Evolutionary conservation across 1,140 invertebrate species (phyloP).

Genomic region (Temnothorax longispinosus): DNA sequence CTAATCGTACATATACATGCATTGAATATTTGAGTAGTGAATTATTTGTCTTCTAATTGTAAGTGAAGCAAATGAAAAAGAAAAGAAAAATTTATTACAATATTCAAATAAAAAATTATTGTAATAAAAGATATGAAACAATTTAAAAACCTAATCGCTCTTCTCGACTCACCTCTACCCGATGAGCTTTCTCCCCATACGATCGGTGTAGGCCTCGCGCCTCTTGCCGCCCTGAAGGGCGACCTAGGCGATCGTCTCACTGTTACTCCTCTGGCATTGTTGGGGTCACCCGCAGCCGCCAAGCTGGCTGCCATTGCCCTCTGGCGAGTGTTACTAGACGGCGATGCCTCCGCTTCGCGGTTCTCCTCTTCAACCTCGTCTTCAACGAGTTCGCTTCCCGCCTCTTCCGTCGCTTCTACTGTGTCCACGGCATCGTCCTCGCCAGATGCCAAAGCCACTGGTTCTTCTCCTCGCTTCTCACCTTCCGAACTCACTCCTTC

Average conservation of each 20-base stretch:
- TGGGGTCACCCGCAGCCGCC: conserved; percentile 59
- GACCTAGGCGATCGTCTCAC: conserved; percentile 72
- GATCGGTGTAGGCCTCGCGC: conserved; percentile 83
- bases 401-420: conserved; percentile 78
- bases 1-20: background rate
- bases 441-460: conserved; percentile 76
- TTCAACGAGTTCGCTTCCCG: conserved; percentile 82
- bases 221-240: conserved; percentile 74
- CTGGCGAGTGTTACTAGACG: conserved; percentile 84
- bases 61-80: background rate
- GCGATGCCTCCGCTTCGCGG: conserved; percentile 86
- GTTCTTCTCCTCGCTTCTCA: conserved; percentile 87
- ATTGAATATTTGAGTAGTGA: background rate
- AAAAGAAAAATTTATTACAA: background rate
- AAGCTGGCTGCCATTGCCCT: conserved; percentile 69
- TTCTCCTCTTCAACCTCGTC: conserved; percentile 89
- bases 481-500: conserved; percentile 87
- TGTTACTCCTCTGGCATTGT: conserved; percentile 59
- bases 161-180: conserved; percentile 69
- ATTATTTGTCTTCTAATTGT: background rate
- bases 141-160: background rate
- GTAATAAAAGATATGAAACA: background rate
- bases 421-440: conserved; percentile 81
- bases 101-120: conserved; percentile 7
- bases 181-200: conserved; percentile 80